These are phyloP conservation scores for Phaenicophaeus curvirostris DNA, from an alignment of 2,797 vertebrate species.

Conservation along the genomic window DNA sequence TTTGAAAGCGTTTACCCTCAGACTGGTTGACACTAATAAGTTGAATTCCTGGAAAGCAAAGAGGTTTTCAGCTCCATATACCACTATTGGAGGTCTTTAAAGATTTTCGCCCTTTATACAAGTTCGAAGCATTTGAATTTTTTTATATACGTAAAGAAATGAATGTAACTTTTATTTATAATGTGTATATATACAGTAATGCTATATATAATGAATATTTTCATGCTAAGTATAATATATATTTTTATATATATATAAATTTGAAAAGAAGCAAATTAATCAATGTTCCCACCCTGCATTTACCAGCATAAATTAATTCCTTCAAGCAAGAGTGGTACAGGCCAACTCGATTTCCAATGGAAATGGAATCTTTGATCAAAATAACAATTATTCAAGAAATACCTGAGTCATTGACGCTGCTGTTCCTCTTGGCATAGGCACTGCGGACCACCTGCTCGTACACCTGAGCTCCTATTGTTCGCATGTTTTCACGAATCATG, in stretches of 20 bases:
- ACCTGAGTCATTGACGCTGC: constrained; percentile 91
- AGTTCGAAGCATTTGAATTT: not conserved
- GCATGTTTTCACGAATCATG: constrained; percentile 92
- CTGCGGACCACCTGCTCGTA: constrained; percentile 94
- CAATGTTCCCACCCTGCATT: not conserved
- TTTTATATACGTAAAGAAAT: not conserved
- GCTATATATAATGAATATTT: not conserved
- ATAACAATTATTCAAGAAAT: not conserved
- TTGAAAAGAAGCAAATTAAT: not conserved
- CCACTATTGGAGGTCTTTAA: not conserved
- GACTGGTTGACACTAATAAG: not conserved
- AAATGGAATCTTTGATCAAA: not conserved
- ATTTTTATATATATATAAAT: too few species aligned
- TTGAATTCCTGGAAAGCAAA: constrained; percentile 37
- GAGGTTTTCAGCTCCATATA: not conserved
- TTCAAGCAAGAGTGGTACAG: not conserved
- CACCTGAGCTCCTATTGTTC: constrained; percentile 92
- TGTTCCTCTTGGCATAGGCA: constrained; percentile 86
- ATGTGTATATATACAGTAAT: not conserved
- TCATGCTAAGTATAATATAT: not conserved
- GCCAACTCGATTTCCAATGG: not conserved
- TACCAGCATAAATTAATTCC: not conserved
- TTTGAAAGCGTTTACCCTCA: constrained; percentile 9
- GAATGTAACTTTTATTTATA: not conserved
- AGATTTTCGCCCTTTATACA: not conserved